Base-by-base conservation (phyloP, 2,888 invertebrate genomes). In the Hedya salicella region DNA sequence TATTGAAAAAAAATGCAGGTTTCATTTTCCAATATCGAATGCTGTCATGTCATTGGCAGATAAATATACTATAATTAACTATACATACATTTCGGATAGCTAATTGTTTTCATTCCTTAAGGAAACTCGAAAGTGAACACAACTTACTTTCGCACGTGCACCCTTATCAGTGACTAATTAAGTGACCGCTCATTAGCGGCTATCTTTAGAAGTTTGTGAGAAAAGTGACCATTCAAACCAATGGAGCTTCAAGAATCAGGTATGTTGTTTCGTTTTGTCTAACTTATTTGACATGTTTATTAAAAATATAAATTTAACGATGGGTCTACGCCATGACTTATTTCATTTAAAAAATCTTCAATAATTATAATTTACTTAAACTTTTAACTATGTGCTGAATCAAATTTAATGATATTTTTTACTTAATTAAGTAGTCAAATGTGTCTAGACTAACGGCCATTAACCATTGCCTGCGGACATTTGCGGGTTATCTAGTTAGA, bases 101-200 rank as follows among this genome's bases (percentile, higher is more conserved):
- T 46, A 17, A 46, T 46, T 46, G 46, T 46, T 46, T 46, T 19
- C 19, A 46, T 46, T 46, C 19, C 46, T 46, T 46, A 46, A 46
- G 19, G n/a, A n/a, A n/a, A n/a, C n/a, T n/a, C n/a, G n/a, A n/a
- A n/a, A 16, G 40, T 40, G 16, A 17, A 19, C 17, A 19, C 3
- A 46, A 13, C 6, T 25, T 25, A 25, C 25, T 3, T 25, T 25
- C 6, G 25, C 3, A 1, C 25, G 6, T 0, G 25, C 25, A 3
- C 25, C 25, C 25, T 0, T 25, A 25, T 25, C 6, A 25, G 25
- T 25, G 25, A 5, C 1, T 25, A 3, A 25, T 25, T 25, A 25
- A 25, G 25, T 25, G 25, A 1, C 25, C 6, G 25, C 25, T 25
- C 25, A 25, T 6, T 25, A 25, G 25, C 25, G 25, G 25, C 25